Percentiles rank a stretch among this genome's conserved stretches.
phyloP scores from a whole-genome alignment of 2,888 invertebrate genomes.

The Drosophila ustulata region DNA sequence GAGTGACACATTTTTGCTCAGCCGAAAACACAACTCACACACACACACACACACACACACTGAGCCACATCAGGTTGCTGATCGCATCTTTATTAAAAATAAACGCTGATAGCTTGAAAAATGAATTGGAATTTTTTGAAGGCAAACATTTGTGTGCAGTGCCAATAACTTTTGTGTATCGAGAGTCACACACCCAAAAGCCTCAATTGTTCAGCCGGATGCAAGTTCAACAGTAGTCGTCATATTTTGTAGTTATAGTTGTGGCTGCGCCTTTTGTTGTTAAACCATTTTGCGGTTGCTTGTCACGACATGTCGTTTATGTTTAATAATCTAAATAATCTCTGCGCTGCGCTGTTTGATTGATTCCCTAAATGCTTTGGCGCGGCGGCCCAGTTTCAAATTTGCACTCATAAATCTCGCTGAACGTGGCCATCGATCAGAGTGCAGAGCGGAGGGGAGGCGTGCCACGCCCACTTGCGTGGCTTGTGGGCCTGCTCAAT shows the following conservation, averaged over 20 bases:
- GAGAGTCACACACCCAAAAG: constrained; percentile 40
- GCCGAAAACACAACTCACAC: constrained; percentile 43
- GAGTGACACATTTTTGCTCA: constrained; percentile 73
- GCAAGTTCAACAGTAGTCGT: constrained; percentile 47
- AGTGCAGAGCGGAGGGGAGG: not conserved
- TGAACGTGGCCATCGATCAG: constrained; percentile 40
- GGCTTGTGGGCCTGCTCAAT: constrained; percentile 69
- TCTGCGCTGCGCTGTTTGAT: constrained; percentile 40
- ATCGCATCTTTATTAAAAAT: constrained; percentile 77
- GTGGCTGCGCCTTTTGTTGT: not conserved
- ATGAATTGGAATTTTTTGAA: constrained; percentile 44
- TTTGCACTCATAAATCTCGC: constrained; percentile 54
- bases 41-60: constrained; percentile 31
- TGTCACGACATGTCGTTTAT: constrained; percentile 51
- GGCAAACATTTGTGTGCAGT: constrained; percentile 49
- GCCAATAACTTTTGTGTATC: not conserved
- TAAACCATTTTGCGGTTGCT: constrained; percentile 23
- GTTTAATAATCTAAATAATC: constrained; percentile 7
- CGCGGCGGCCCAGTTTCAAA: constrained; percentile 51
- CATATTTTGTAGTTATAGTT: constrained; percentile 17
- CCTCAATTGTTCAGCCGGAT: constrained; percentile 53
- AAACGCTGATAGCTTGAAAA: constrained; percentile 70
- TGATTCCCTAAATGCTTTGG: constrained; percentile 49
- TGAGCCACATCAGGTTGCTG: constrained; percentile 40
- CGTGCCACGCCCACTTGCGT: constrained; percentile 57